Evolutionary conservation across 2,113 vertebrate species (phyloP).

Genomic region (Chaetodon auriga): DNA sequence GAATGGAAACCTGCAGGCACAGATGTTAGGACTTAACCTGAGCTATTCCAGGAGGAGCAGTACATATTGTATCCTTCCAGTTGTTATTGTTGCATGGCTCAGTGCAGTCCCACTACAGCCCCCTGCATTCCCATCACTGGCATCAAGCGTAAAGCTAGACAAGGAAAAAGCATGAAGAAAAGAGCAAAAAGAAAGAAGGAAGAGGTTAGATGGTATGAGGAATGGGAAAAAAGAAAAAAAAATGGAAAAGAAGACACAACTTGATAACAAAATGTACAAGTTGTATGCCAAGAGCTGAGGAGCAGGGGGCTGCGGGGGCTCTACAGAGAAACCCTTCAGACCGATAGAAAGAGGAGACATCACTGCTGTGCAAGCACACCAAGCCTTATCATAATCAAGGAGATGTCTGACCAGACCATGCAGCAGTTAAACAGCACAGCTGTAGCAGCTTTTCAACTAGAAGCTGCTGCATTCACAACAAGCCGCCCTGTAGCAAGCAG

Average conservation of each 20-base stretch:
- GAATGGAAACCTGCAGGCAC: conserved; percentile 54
- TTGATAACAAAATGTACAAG: conserved; percentile 9
- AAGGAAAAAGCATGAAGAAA: not conserved
- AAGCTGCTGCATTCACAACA: conserved; percentile 29
- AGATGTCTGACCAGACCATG: conserved; percentile 49
- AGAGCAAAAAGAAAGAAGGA: too few species aligned
- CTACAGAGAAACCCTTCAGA: conserved; percentile 10
- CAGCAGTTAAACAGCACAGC: conserved; percentile 47
- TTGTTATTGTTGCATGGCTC: conserved; percentile 26
- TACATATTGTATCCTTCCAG: not conserved
- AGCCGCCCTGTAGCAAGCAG: conserved; percentile 27
- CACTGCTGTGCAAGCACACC: conserved; percentile 44
- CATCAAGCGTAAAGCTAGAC: not conserved
- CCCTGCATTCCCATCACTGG: not conserved
- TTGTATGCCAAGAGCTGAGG: conserved; percentile 2
- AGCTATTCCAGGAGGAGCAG: conserved; percentile 34
- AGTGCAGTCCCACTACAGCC: conserved; percentile 26
- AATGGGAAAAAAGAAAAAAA: not conserved
- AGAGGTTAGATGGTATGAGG: not conserved
- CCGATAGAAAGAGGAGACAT: conserved; percentile 22
- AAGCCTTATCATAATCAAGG: conserved; percentile 19
- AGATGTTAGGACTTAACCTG: conserved; percentile 36
- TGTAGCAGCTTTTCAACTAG: conserved; percentile 49
- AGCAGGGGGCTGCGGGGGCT: not conserved
- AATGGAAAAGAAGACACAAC: conserved; percentile 13